Evolutionary conservation across 2,888 invertebrate species (phyloP), one percentile per base, ranked within the genome.

Genomic region (Hirudinaria manillensis): DNA sequence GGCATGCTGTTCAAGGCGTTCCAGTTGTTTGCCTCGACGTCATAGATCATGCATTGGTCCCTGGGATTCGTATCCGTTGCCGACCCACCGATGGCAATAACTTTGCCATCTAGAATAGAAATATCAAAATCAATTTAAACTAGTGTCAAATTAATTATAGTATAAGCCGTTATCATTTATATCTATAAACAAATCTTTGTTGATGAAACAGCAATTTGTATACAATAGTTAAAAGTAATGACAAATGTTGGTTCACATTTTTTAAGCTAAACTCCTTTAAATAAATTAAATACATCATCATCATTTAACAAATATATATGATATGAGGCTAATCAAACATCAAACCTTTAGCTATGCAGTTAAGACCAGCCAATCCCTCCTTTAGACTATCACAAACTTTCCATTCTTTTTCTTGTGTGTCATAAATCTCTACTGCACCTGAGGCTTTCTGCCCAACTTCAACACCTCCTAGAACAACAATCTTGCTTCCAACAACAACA

Each of bases 21-120:
- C 84, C 84, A 84, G 38, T 79, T 79, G 76, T 83, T 80, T 38
- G 78, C 79, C 24, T 81, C 80, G 13, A 81, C 32, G 65, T 83
- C 81, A 75, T 81, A 81, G 51, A 79, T 79, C 77, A 82, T 79
- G 74, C 84, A 81, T 53, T 79, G 78, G 72, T 82, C 82, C 38
- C 78, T 78, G 0, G 84, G 83, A 75, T 82, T 83, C 34, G 83
- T 83, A 76, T 84, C 82, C 4, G 77, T 75, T 0, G 78, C 78
- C 83, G 84, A 84, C 7, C 84, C 84, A 21, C 84, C 84, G 24
- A 82, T 79, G 2, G 82, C 80, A 51, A 82, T 75, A 13, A 83
- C 79, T 74, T 81, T 81, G 19, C 79, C 80, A 76, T 83, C 84
- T 83, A 78, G 19, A 73, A 1, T 32, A n/a, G 70, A 34, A 34